Conservation (phyloP, 2,113 vertebrate species). For the Trachemys scripta region DNA sequence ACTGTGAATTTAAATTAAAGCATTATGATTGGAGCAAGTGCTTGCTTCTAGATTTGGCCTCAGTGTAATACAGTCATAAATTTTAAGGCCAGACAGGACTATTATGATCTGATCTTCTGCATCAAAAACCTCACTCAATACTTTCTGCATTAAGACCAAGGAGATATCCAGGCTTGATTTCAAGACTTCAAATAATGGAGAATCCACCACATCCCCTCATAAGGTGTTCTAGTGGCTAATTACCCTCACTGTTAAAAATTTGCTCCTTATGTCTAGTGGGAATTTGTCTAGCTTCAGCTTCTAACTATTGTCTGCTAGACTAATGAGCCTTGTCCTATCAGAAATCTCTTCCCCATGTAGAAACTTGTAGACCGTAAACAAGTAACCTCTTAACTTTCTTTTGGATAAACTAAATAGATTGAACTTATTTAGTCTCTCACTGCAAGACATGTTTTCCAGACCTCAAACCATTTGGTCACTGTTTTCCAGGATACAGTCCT, state of each 20-base stretch:
- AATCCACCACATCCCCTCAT: not conserved
- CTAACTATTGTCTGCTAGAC: slow-evolving; percentile 9
- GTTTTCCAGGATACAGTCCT: not conserved
- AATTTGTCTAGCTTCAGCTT: slow-evolving; percentile 6
- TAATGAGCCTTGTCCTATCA: slow-evolving; percentile 26
- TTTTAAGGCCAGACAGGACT: no score
- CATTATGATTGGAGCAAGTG: not conserved
- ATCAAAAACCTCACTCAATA: not conserved
- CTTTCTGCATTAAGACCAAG: not conserved
- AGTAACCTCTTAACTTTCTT: slow-evolving; percentile 36
- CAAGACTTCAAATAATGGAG: not conserved
- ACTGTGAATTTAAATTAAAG: not conserved
- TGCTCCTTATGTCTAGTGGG: slow-evolving; percentile 21
- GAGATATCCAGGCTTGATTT: not conserved
- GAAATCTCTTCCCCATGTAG: slow-evolving; percentile 19
- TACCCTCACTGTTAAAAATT: slow-evolving; percentile 24
- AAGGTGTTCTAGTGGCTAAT: not conserved
- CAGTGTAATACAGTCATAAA: not conserved
- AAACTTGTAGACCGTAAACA: slow-evolving; percentile 23
- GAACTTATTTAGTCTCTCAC: not conserved
- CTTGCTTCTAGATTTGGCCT: no score
- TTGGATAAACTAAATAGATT: slow-evolving; percentile 28
- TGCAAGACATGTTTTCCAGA: not conserved
- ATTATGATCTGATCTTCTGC: not conserved
- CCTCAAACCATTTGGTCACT: not conserved